A percentile compares a stretch with the other conserved stretches of the same genome.
phyloP scores from a whole-genome alignment of 2,888 invertebrate genomes.

The Ormyrus pomaceus region DNA sequence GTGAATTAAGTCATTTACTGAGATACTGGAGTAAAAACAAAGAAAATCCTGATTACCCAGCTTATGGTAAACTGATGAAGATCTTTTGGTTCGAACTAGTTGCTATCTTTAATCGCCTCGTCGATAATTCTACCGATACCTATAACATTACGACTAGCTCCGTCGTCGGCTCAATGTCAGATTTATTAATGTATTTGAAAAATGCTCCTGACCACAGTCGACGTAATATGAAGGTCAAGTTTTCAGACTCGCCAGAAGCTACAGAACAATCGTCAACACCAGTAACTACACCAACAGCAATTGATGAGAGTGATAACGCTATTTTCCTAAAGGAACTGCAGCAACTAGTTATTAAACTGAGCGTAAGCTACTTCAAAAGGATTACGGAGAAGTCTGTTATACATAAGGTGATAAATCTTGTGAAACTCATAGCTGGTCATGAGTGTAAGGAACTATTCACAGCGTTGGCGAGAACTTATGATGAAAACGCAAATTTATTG shows the following conservation, averaged over 20 bases:
- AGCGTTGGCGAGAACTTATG: slow-evolving; percentile 72
- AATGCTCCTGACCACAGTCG: slow-evolving; percentile 73
- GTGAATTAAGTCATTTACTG: slow-evolving; percentile 76
- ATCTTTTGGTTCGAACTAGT: slow-evolving; percentile 75
- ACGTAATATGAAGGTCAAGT: slow-evolving; percentile 78
- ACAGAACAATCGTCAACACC: slow-evolving; percentile 43
- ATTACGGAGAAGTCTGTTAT: slow-evolving; percentile 74
- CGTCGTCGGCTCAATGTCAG: slow-evolving; percentile 71
- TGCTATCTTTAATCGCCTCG: slow-evolving; percentile 67
- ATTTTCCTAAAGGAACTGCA: slow-evolving; percentile 76
- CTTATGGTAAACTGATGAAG: slow-evolving; percentile 70
- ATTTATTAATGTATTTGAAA: slow-evolving; percentile 76
- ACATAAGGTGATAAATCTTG: slow-evolving; percentile 77
- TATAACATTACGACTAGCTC: slow-evolving; percentile 53
- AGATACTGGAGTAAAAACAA: slow-evolving; percentile 79
- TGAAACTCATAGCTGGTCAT: slow-evolving; percentile 79
- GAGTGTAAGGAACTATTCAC: slow-evolving; percentile 77
- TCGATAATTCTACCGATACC: slow-evolving; percentile 57
- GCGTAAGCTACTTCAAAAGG: slow-evolving; percentile 79
- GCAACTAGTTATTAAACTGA: slow-evolving; percentile 75
- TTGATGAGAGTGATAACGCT: slow-evolving; percentile 58
- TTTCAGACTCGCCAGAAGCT: slow-evolving; percentile 69
- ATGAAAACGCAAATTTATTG: slow-evolving; percentile 65
- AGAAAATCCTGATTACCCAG: slow-evolving; percentile 65
- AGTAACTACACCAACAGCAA: background rate